These are phyloP conservation scores for Cossypha polioptera DNA, from an alignment of 2,797 vertebrate genomes.

Conservation along the genomic window DNA sequence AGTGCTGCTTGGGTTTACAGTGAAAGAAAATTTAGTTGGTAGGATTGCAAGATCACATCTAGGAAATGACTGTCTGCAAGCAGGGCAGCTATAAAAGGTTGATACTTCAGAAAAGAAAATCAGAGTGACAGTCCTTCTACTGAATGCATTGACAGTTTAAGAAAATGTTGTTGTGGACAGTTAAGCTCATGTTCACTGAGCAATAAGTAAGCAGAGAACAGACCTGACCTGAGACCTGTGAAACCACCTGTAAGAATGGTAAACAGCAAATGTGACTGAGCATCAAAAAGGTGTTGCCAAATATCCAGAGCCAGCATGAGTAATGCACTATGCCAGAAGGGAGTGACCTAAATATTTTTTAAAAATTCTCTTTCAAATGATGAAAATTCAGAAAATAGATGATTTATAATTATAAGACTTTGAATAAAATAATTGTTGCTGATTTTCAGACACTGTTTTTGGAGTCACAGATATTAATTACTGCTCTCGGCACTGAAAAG, in stretches of 20 bases:
- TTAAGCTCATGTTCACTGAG: not conserved
- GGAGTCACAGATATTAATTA: not conserved
- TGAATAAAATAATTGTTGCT: not conserved
- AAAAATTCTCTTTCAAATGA: not conserved
- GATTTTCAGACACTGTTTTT: not conserved
- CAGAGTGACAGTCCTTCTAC: not conserved
- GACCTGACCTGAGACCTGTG: not conserved
- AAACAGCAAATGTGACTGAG: not conserved
- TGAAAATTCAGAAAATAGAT: not conserved
- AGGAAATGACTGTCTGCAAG: not conserved
- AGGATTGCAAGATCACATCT: not conserved
- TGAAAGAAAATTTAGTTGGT: not conserved
- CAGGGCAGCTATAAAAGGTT: not conserved
- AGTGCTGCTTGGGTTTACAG: not conserved
- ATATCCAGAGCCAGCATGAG: not conserved
- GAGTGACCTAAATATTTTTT: not conserved
- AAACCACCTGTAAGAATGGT: not conserved
- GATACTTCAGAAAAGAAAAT: not conserved
- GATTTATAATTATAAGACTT: not conserved
- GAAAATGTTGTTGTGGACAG: not conserved
- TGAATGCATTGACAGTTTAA: not conserved
- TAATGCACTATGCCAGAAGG: not conserved
- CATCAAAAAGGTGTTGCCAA: not conserved
- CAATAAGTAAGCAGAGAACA: not conserved
- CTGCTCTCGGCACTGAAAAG: not conserved